These are phyloP conservation scores for Pyrgus malvae DNA, from an alignment of 2,888 invertebrate species.

Conservation along the genomic window DNA sequence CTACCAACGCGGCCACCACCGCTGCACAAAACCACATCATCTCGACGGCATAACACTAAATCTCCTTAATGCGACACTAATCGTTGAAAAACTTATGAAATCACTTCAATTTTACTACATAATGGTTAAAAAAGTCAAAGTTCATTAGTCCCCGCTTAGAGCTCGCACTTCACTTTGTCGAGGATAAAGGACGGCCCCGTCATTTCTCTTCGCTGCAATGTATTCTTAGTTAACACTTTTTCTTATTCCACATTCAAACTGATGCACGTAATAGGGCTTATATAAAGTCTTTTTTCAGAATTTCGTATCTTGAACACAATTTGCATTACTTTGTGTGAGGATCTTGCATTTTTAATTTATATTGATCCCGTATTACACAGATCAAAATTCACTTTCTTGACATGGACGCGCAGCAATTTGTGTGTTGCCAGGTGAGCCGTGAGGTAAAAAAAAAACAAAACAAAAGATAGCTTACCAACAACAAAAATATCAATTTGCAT, in stretches of 20 bases:
- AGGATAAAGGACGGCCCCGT: constrained; percentile 70
- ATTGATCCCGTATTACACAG: constrained; percentile 72
- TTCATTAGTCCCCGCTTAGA: constrained; percentile 45
- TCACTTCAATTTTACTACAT: constrained; percentile 59
- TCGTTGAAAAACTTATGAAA: constrained; percentile 41
- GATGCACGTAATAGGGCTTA: neutral
- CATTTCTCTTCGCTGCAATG: constrained; percentile 66
- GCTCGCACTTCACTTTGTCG: constrained; percentile 65
- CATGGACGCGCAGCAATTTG: constrained; percentile 76
- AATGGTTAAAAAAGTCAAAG: constrained; percentile 46
- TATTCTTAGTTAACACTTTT: constrained; percentile 41
- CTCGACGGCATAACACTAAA: constrained; percentile 66
- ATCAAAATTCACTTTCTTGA: constrained; percentile 64
- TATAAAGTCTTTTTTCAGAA: constrained; percentile 32
- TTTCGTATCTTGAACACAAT: constrained; percentile 41
- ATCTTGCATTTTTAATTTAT: constrained; percentile 71
- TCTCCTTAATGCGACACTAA: constrained; percentile 46
- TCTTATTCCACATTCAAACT: neutral
- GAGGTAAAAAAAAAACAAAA: neutral
- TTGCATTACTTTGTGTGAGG: constrained; percentile 53
- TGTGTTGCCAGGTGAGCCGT: constrained; percentile 55
- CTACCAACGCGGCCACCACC: constrained; percentile 59
- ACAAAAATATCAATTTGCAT: neutral
- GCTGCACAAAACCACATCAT: constrained; percentile 71
- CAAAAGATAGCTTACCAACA: neutral